Percentiles rank a stretch among this genome's conserved stretches.
Conservation (phyloP, 1,140 invertebrate species). For the Drosophila albomicans region DNA sequence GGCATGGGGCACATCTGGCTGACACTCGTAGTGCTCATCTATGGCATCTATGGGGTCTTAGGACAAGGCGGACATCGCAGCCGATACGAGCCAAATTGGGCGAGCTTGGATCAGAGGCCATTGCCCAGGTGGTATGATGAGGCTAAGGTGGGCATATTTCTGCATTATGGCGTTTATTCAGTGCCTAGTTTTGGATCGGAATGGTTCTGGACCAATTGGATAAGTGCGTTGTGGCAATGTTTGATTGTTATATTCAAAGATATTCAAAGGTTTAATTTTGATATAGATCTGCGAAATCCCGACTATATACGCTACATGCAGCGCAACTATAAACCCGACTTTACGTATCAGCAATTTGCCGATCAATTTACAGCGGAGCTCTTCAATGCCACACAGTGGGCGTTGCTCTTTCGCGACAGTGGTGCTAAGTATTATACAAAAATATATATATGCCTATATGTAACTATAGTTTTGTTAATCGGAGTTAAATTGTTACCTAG, state of each 20-base stretch:
- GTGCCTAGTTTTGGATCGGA: slow-evolving; percentile 94
- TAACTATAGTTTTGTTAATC: not conserved
- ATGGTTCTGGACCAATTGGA: slow-evolving; percentile 95
- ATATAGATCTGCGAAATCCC: slow-evolving; percentile 58
- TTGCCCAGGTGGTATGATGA: slow-evolving; percentile 95
- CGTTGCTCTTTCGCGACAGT: slow-evolving; percentile 89
- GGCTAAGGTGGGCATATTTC: slow-evolving; percentile 95
- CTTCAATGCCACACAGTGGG: slow-evolving; percentile 92
- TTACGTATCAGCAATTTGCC: slow-evolving; percentile 95
- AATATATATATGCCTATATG: slow-evolving; percentile 1
- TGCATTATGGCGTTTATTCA: slow-evolving; percentile 97
- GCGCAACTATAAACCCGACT: slow-evolving; percentile 91
- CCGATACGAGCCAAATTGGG: slow-evolving; percentile 90
- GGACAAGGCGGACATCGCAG: slow-evolving; percentile 50
- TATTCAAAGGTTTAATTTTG: not conserved
- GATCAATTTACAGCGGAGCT: slow-evolving; percentile 92
- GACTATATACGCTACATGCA: slow-evolving; percentile 89
- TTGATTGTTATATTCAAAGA: too few relatives aligned
- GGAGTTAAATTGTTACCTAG: slow-evolving; percentile 81
- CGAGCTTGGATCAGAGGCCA: slow-evolving; percentile 92
- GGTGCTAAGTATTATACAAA: slow-evolving; percentile 89
- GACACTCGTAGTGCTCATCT: slow-evolving; percentile 8
- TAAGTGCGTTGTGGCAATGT: slow-evolving; percentile 85
- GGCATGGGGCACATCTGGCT: slow-evolving; percentile 1
- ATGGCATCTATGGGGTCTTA: not conserved